Evolutionary conservation across 2,113 vertebrate species (phyloP).

Genomic region (Pteronura brasiliensis): DNA sequence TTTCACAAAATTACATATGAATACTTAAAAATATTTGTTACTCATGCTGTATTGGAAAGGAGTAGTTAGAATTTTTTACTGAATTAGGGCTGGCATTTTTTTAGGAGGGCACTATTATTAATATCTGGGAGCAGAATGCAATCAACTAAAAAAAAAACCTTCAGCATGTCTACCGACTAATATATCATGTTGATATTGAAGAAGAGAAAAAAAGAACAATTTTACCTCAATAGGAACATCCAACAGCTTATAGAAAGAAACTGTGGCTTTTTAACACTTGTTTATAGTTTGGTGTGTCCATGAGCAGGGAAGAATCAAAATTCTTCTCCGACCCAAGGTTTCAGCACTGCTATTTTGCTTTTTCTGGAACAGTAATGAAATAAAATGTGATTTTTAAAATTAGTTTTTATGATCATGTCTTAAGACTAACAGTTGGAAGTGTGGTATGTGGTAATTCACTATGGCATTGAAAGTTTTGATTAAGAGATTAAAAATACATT

Average conservation of each 20-base stretch:
- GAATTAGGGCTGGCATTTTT: conserved; percentile 18
- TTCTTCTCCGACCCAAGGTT: not conserved
- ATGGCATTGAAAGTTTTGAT: conserved; percentile 9
- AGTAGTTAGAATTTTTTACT: conserved; percentile 10
- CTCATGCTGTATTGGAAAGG: not conserved
- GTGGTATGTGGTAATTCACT: not conserved
- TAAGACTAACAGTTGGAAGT: not conserved
- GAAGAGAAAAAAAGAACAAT: not conserved
- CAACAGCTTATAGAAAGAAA: conserved; percentile 31
- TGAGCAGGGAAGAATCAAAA: not conserved
- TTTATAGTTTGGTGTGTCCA: not conserved
- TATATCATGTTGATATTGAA: not conserved
- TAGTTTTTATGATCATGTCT: not conserved
- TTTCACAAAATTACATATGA: not conserved
- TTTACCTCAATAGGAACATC: conserved; percentile 21
- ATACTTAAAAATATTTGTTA: conserved; percentile 8
- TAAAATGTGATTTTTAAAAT: not conserved
- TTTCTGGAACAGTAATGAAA: not conserved
- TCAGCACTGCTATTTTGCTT: conserved; percentile 5
- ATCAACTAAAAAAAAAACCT: not conserved
- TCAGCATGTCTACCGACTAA: not conserved
- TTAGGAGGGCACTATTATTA: conserved; percentile 5
- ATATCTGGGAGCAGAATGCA: not conserved
- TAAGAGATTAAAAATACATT: conserved; percentile 29
- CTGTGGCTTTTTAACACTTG: not conserved